Evolutionary conservation across 2,797 vertebrate species (phyloP).

Genomic region (Falco columbarius): DNA sequence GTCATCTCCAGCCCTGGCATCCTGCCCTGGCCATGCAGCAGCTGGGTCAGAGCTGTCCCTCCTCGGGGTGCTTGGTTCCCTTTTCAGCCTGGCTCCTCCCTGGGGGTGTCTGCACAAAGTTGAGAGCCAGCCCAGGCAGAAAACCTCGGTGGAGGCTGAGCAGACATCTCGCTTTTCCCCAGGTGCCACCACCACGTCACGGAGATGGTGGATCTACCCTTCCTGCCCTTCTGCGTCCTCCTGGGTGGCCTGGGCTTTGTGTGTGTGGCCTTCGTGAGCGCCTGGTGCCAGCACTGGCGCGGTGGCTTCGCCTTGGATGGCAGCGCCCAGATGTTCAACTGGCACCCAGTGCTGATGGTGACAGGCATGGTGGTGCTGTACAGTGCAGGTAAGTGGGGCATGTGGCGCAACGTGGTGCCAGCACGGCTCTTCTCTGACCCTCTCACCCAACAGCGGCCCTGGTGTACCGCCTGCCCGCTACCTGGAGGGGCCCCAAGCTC

Average conservation of each 20-base stretch:
- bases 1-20: background rate
- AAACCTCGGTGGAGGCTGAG: background rate
- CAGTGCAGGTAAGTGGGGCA: slow-evolving; percentile 81
- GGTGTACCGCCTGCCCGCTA: slow-evolving; percentile 86
- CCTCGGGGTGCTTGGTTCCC: background rate
- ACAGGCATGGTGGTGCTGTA: slow-evolving; percentile 88
- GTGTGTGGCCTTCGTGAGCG: slow-evolving; percentile 79
- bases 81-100: slow-evolving; percentile 37
- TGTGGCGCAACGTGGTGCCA: fast-evolving
- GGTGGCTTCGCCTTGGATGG: slow-evolving; percentile 88
- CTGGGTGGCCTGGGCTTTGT: slow-evolving; percentile 79
- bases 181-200: background rate
- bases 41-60: background rate
- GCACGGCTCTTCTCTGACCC: background rate
- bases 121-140: fast-evolving
- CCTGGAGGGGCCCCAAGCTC: slow-evolving; percentile 85
- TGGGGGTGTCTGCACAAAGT: fast-evolving
- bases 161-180: fast-evolving
- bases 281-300: slow-evolving; percentile 84
- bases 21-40: background rate
- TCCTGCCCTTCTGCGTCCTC: slow-evolving; percentile 77
- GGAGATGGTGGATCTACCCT: slow-evolving; percentile 72
- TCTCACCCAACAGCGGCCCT: slow-evolving; percentile 78
- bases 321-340: slow-evolving; percentile 84
- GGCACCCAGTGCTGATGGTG: slow-evolving; percentile 94